Evolutionary conservation across 2,888 invertebrate species (phyloP).

Genomic region (Drosophila histrio): DNA sequence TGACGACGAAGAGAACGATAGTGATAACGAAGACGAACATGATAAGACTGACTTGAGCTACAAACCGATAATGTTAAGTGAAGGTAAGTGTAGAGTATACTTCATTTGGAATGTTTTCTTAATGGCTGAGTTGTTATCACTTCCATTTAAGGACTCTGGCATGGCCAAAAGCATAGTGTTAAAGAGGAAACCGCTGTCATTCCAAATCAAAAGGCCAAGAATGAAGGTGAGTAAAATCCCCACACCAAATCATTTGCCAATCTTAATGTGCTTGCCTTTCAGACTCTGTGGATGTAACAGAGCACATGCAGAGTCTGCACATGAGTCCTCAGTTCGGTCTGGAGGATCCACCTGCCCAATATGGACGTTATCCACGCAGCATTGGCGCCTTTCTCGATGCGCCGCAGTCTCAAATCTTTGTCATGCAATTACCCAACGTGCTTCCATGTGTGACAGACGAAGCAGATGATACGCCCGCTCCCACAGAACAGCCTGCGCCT

Average conservation of each 20-base stretch:
- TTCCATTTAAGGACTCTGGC: conserved; percentile 54
- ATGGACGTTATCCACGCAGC: conserved; percentile 76
- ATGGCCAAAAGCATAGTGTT: conserved; percentile 22
- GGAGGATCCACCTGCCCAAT: conserved; percentile 52
- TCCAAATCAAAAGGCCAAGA: neutral
- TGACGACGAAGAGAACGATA: conserved; percentile 72
- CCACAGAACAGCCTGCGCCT: conserved; percentile 3
- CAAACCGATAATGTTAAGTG: conserved; percentile 80
- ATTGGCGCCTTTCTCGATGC: conserved; percentile 76
- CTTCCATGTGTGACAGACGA: conserved; percentile 70
- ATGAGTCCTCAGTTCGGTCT: conserved; percentile 51
- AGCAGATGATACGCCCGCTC: conserved; percentile 29
- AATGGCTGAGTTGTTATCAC: too few relatives aligned
- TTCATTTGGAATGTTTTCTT: neutral
- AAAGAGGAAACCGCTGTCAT: conserved; percentile 25
- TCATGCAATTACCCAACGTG: conserved; percentile 80
- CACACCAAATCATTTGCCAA: neutral
- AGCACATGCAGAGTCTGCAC: conserved; percentile 70
- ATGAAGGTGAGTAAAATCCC: conserved; percentile 21
- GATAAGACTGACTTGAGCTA: conserved; percentile 79
- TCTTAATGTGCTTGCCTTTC: neutral
- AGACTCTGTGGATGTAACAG: conserved; percentile 62
- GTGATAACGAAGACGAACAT: conserved; percentile 65
- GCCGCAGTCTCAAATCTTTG: conserved; percentile 78
- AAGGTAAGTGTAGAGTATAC: conserved; percentile 65